Evolutionary conservation across 2,888 invertebrate genomes (phyloP).

Genomic region (Podotricha telesiphe): DNA sequence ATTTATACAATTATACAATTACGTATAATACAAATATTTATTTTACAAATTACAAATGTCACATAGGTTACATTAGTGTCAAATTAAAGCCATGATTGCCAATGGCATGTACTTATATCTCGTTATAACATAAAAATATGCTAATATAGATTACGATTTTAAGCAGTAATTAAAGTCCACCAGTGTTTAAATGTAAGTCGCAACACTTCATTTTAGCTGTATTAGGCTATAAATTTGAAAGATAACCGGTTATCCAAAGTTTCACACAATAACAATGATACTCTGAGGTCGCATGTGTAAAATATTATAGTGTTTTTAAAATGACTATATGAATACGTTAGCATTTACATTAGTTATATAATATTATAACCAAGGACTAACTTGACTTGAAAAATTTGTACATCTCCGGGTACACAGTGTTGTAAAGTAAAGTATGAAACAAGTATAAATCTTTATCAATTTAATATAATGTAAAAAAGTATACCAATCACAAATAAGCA

Average conservation of each 20-base stretch:
- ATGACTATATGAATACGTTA: background rate
- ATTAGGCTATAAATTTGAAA: conserved; percentile 1
- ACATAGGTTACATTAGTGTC: conserved; percentile 48
- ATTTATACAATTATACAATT: background rate
- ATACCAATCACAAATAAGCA: too few species aligned
- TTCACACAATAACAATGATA: conserved; percentile 14
- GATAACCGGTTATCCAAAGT: background rate
- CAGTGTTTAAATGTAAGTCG: background rate
- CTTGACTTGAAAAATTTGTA: too few species aligned
- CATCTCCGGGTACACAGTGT: too few species aligned
- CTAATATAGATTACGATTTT: conserved; percentile 5
- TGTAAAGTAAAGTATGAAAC: too few species aligned
- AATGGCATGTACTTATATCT: conserved; percentile 42
- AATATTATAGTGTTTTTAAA: background rate
- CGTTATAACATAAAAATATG: conserved; percentile 7
- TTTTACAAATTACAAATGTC: conserved; percentile 44
- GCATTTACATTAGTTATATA: background rate
- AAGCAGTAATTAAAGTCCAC: background rate
- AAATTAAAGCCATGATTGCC: conserved; percentile 52
- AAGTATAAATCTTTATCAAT: too few species aligned
- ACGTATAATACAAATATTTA: background rate
- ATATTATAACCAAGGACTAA: background rate
- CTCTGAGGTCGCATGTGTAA: background rate
- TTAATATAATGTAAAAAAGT: too few species aligned
- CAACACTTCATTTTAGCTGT: background rate